Base-by-base conservation (phyloP, 2,113 vertebrate genomes). In the Calypte anna region DNA sequence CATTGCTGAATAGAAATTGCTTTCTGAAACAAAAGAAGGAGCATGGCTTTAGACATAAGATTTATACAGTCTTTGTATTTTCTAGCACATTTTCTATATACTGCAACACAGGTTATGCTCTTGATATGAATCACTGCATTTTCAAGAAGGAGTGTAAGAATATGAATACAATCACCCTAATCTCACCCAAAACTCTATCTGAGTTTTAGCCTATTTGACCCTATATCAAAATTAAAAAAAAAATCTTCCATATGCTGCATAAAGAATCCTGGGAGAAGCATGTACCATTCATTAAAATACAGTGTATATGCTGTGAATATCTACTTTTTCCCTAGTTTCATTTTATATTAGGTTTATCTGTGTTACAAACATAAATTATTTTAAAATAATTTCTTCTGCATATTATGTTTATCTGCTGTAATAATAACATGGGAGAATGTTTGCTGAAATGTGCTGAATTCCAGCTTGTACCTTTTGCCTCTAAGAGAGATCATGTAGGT, bases 361-460 rank as follows among this genome's bases (percentile, higher is more conserved):
- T 40, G 82, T 89, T 90, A 33, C 67, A 63, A 74, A 21, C 6
- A 3, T 33, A 51, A 62, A 70, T 82, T 58, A 25, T 90, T 91
- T 85, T 43, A 64, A 58, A 92, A 61, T 69, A 9, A 24, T 84
- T 79, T 94, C 10, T 91, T 79, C 58, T 79, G 12, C 72, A 90
- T 14, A 5, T 67, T 89, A 33, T 53, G 19, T 76, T 87, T 93
- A 17, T 70, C 36, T 74, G 8, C 79, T 81, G n/a, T 59, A 86
- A 55, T 28, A 80, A 67, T 48, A 61, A 46, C 33, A 33, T 22
- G 18, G 46, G 25, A 80, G 58, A 73, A 76, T n/a, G 18, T 67
- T 91, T 91, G 46, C 46, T 76, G 91, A 88, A 94, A 82, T 89
- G 23, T 85, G 9, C 78, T 79, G 46, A 80, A 77, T 80, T 59